Conservation (phyloP, 1,140 invertebrate genomes). For the Brachionus rubens region DNA sequence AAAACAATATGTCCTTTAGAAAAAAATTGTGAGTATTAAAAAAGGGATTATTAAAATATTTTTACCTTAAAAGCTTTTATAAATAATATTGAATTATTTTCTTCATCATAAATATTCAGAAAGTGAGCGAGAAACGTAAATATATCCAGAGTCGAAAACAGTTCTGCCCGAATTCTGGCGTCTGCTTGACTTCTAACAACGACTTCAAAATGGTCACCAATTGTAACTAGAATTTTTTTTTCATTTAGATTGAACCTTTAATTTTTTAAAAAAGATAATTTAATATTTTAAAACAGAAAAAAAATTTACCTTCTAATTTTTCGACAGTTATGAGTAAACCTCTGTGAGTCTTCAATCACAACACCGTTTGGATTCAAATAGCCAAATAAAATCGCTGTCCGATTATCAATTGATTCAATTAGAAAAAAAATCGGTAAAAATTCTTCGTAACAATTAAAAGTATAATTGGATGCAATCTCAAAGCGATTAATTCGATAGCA, state of each 20-base stretch:
- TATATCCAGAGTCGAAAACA: too few relatives aligned
- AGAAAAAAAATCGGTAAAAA: constrained; percentile 10
- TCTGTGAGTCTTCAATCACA: neutral
- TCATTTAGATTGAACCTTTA: constrained; percentile 19
- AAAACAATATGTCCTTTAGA: too few relatives aligned
- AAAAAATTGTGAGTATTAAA: too few relatives aligned
- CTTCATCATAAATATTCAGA: too few relatives aligned
- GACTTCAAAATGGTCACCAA: constrained; percentile 21
- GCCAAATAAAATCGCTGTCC: constrained; percentile 3
- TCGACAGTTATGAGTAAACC: neutral
- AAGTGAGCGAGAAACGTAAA: too few relatives aligned
- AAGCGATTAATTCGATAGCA: neutral
- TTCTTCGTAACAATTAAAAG: constrained; percentile 21
- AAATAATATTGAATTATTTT: too few relatives aligned
- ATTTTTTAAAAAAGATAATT: neutral
- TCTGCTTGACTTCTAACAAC: constrained; percentile 15
- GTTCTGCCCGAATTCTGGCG: neutral
- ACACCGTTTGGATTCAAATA: constrained; percentile 1
- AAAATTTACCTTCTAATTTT: constrained; percentile 7
- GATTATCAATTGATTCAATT: constrained; percentile 14
- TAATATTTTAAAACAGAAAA: too few relatives aligned
- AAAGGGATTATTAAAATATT: too few relatives aligned
- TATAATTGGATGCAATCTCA: neutral
- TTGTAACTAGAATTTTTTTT: constrained; percentile 33
- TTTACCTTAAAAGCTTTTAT: too few relatives aligned